Evolutionary conservation across 2,888 invertebrate genomes (phyloP).

Genomic region (Nymphalis urticae): DNA sequence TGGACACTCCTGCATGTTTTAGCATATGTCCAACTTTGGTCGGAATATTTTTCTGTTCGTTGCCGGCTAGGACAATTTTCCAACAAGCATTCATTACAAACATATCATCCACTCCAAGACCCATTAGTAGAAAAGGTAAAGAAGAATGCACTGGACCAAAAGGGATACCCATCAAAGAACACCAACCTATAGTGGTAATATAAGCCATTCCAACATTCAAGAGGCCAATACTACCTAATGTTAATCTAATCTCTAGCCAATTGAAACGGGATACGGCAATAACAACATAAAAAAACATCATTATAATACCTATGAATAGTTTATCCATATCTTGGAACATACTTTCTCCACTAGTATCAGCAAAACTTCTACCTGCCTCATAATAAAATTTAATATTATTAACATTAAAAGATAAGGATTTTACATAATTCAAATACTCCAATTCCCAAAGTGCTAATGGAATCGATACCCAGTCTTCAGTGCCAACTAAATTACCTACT

Average conservation of each 20-base stretch:
- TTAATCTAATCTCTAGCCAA: slow-evolving; percentile 86
- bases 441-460: slow-evolving; percentile 83
- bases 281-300: slow-evolving; percentile 89
- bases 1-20: slow-evolving; percentile 91
- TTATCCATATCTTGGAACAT: slow-evolving; percentile 88
- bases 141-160: slow-evolving; percentile 92
- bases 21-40: slow-evolving; percentile 86
- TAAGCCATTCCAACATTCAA: slow-evolving; percentile 88
- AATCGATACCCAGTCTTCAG: slow-evolving; percentile 87
- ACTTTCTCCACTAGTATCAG: slow-evolving; percentile 86
- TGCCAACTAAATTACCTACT: slow-evolving; percentile 86
- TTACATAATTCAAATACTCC: slow-evolving; percentile 76
- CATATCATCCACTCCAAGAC: slow-evolving; percentile 91
- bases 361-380: slow-evolving; percentile 86
- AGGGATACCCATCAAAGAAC: slow-evolving; percentile 85
- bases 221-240: slow-evolving; percentile 85
- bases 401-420: slow-evolving; percentile 53
- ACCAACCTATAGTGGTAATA: slow-evolving; percentile 85
- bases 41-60: slow-evolving; percentile 79
- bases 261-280: slow-evolving; percentile 88
- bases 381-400: slow-evolving; percentile 76
- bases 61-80: slow-evolving; percentile 83
- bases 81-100: slow-evolving; percentile 91
- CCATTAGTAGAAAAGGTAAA: slow-evolving; percentile 90
- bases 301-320: slow-evolving; percentile 83